These are phyloP conservation scores for Drosophila kikkawai DNA, from an alignment of 1,140 invertebrate genomes.

Conservation along the genomic window DNA sequence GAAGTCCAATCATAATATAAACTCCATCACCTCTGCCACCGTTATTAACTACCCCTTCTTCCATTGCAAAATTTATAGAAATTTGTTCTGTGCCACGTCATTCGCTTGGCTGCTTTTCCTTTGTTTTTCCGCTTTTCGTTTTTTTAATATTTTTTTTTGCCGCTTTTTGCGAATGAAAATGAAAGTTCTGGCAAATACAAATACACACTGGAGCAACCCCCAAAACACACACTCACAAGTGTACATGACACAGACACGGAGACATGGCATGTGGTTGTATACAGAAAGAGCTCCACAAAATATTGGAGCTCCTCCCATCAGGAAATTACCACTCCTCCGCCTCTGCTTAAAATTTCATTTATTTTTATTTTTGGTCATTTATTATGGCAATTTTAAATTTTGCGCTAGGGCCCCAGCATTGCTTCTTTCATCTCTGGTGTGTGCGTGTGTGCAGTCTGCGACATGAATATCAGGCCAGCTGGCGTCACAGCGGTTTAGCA, in stretches of 20 bases:
- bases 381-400: constrained; percentile 54
- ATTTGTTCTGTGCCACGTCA: constrained; percentile 48
- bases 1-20: neutral
- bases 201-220: constrained; percentile 51
- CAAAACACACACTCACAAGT: constrained; percentile 19
- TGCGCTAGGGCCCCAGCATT: constrained; percentile 12
- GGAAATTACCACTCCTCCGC: constrained; percentile 2
- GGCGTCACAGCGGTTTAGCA: constrained; percentile 78
- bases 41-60: constrained; percentile 22
- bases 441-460: constrained; percentile 33
- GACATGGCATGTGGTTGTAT: constrained; percentile 25
- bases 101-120: constrained; percentile 37
- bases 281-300: constrained; percentile 47
- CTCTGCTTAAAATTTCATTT: constrained; percentile 23
- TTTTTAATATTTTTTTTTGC: constrained; percentile 7
- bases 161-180: constrained; percentile 63
- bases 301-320: constrained; percentile 61
- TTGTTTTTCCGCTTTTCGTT: constrained; percentile 48
- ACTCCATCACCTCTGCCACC: neutral
- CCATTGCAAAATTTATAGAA: neutral
- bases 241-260: constrained; percentile 3
- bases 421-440: neutral
- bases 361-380: constrained; percentile 37
- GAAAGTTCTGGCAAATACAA: constrained; percentile 62
- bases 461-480: constrained; percentile 45